A percentile compares a stretch with the other conserved stretches of the same genome.
Conservation (phyloP, 1,140 invertebrate genomes). For the Hetaerina americana region DNA sequence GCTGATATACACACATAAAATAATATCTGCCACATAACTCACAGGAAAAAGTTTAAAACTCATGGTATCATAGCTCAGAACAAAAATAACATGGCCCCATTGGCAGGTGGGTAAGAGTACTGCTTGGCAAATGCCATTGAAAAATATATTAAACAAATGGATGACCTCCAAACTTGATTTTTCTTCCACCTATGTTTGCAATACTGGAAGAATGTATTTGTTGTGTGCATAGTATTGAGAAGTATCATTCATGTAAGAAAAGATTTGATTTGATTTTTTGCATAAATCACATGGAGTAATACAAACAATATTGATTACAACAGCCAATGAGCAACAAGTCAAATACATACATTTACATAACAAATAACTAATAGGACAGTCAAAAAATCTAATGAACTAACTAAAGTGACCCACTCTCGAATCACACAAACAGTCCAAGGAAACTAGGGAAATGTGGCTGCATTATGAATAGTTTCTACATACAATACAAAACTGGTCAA, state of each 20-base stretch:
- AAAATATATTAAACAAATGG: background rate
- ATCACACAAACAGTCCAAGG: background rate
- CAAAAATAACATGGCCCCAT: background rate
- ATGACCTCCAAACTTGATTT: background rate
- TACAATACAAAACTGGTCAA: constrained; percentile 3
- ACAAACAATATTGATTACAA: constrained; percentile 12
- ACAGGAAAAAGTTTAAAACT: background rate
- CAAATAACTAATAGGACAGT: constrained; percentile 14
- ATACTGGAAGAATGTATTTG: background rate
- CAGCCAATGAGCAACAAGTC: constrained; percentile 14
- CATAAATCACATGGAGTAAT: constrained; percentile 1
- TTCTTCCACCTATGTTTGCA: background rate
- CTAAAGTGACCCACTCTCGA: background rate
- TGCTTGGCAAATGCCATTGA: background rate
- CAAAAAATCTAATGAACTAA: constrained; percentile 8
- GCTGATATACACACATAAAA: too few relatives aligned
- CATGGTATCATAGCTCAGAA: background rate
- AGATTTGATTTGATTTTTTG: background rate
- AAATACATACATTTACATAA: constrained; percentile 15
- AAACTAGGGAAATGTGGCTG: background rate
- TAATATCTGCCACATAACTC: background rate
- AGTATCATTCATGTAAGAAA: background rate
- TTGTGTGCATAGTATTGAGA: background rate
- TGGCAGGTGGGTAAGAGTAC: background rate
- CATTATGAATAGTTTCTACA: constrained; percentile 2